A percentile compares a stretch with the other conserved stretches of the same genome.
phyloP scores from a whole-genome alignment of 2,113 vertebrate genomes.

The Cettia cetti region DNA sequence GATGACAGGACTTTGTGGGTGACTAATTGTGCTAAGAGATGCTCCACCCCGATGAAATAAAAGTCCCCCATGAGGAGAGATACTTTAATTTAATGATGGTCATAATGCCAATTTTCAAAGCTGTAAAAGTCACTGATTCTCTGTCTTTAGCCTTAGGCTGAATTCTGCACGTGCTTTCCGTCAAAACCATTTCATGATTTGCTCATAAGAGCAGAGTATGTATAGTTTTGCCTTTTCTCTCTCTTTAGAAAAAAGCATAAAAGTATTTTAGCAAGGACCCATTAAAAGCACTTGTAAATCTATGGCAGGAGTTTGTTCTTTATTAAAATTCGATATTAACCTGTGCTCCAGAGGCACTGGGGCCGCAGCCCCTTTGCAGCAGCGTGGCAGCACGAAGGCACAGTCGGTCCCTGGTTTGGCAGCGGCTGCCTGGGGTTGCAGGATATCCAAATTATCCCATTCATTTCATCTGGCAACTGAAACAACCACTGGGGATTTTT shows the following conservation, averaged over 20 bases:
- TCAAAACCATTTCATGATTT: neutral
- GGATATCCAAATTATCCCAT: neutral
- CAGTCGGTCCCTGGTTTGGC: accelerated
- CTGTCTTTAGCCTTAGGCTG: neutral
- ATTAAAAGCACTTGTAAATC: neutral
- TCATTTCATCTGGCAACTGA: neutral
- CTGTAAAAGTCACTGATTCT: neutral
- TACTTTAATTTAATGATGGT: slow-evolving; percentile 21
- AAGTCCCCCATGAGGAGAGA: neutral
- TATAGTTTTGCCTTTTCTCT: neutral
- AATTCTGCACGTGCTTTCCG: neutral
- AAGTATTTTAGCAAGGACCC: neutral
- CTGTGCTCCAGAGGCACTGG: neutral
- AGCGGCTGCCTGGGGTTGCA: neutral
- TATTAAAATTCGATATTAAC: neutral
- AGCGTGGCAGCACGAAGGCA: accelerated
- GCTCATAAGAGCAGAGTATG: neutral
- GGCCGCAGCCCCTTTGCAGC: neutral
- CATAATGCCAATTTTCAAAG: slow-evolving; percentile 40
- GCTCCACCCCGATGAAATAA: neutral
- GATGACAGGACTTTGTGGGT: neutral
- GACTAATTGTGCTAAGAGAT: neutral
- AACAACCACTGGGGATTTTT: neutral
- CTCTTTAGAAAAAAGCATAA: neutral
- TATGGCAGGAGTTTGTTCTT: neutral